phyloP scores from a whole-genome alignment of 2,113 vertebrate genomes.

The Tursiops truncatus region DNA sequence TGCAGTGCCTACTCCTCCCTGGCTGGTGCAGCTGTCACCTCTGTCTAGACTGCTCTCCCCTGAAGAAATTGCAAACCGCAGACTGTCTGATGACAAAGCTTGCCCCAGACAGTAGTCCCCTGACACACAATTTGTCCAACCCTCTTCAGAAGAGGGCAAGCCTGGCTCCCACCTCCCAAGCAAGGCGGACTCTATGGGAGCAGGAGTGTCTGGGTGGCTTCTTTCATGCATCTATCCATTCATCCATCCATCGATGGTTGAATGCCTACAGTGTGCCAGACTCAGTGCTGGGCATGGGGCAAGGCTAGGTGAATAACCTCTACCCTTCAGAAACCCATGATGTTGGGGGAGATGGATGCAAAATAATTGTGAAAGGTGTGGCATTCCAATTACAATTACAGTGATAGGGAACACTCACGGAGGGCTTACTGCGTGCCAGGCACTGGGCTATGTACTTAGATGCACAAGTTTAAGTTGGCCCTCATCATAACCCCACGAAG shows the following conservation, averaged over 20 bases:
- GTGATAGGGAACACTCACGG: neutral
- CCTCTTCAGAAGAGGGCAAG: neutral
- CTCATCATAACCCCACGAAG: neutral
- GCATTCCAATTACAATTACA: neutral
- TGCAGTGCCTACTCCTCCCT: conserved; percentile 13
- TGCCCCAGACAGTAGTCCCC: neutral
- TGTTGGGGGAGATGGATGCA: neutral
- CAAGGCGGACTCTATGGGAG: neutral
- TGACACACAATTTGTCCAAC: neutral
- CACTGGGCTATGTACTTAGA: neutral
- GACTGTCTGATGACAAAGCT: conserved; percentile 36
- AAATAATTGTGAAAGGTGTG: neutral
- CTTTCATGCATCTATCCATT: neutral
- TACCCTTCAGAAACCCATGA: neutral
- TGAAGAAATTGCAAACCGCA: conserved; percentile 58
- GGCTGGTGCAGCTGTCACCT: neutral
- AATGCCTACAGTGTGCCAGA: neutral
- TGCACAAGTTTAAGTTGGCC: neutral
- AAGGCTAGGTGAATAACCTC: neutral
- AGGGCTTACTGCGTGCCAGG: neutral
- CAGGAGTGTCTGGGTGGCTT: neutral
- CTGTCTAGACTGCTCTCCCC: conserved; percentile 69
- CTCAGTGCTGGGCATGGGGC: neutral
- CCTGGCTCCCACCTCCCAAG: neutral
- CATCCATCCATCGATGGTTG: neutral